A percentile compares a stretch with the other conserved stretches of the same genome.
These are phyloP conservation scores for Melanophora roralis DNA, from an alignment of 2,888 invertebrate species.

Conservation along the genomic window DNA sequence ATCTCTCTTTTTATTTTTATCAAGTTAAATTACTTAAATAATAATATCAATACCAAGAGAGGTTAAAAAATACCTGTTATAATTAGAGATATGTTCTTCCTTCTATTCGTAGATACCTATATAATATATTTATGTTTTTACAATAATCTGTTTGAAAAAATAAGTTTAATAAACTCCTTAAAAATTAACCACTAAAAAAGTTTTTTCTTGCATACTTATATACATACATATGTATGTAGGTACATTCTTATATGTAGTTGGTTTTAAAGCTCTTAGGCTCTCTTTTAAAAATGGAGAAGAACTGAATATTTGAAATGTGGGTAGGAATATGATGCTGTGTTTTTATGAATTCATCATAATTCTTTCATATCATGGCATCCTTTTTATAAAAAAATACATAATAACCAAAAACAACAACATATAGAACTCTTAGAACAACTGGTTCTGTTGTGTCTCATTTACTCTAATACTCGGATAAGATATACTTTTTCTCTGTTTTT, in stretches of 20 bases:
- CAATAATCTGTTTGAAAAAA: too few relatives aligned
- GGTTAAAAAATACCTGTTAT: conserved; percentile 39
- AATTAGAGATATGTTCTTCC: too few relatives aligned
- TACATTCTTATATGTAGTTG: too few relatives aligned
- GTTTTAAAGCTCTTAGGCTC: too few relatives aligned
- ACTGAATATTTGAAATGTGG: too few relatives aligned
- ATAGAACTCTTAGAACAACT: conserved; percentile 65
- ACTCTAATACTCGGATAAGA: conserved; percentile 62
- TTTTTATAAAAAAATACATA: background rate
- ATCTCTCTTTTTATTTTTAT: conserved; percentile 25
- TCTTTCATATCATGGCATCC: conserved; percentile 69
- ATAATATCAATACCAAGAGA: background rate
- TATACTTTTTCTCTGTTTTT: conserved; percentile 29
- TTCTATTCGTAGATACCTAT: too few relatives aligned
- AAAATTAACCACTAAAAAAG: background rate
- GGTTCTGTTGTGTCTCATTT: conserved; percentile 63
- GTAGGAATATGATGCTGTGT: conserved; percentile 19
- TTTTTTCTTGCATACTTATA: too few relatives aligned
- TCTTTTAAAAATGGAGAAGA: too few relatives aligned
- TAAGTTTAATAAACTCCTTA: conserved; percentile 22
- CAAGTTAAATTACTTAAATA: too few relatives aligned
- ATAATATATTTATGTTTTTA: too few relatives aligned
- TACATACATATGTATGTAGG: too few relatives aligned
- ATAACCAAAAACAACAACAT: too few relatives aligned
- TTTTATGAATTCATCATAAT: conserved; percentile 76